Evolutionary conservation across 2,797 vertebrate genomes (phyloP), one percentile per base, ranked within the genome.

Genomic region (Labroides dimidiatus): DNA sequence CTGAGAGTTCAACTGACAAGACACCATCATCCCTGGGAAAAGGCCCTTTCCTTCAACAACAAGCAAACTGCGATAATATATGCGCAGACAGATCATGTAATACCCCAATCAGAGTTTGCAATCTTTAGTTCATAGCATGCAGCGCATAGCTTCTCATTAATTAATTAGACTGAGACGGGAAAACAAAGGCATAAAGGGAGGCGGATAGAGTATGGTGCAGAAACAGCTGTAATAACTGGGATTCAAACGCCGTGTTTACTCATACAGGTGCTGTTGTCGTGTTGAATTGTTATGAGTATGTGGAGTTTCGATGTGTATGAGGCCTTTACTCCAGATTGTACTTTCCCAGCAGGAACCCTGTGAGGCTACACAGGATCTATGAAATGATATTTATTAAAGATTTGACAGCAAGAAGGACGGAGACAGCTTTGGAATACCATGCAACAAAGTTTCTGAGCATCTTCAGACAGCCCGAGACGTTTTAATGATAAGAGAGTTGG

Each of bases 71-170:
- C n/a, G 14, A 14, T 52, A 55, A 69, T 47, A 44, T 27, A 56
- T 57, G 42, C 53, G 49, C 39, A 64, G 54, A 50, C 36, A 37
- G 24, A 75, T 68, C 50, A 51, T 54, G 47, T 66, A 71, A 75
- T 61, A 63, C 57, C 20, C 39, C 53, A 47, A 47, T 63, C 59
- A 63, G 65, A 41, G 59, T 21, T 27, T 39, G 30, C 45, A 33
- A 75, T 63, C 47, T 53, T 57, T 20, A 30, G n/a, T 36, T 52
- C 43, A 36, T 41, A 59, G 44, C 56, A 64, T 19, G 57, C 48
- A 36, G 30, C 15, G 42, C 44, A 36, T 17, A 19, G 30, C 14
- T 33, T 44, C 30, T 56, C 41, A 67, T 63, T 77, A 60, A 64
- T 63, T 77, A 60, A 64, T 77, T 64, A 42, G 63, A 51, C 48